Evolutionary conservation across 2,113 vertebrate genomes (phyloP).

Genomic region (Pagrus major): DNA sequence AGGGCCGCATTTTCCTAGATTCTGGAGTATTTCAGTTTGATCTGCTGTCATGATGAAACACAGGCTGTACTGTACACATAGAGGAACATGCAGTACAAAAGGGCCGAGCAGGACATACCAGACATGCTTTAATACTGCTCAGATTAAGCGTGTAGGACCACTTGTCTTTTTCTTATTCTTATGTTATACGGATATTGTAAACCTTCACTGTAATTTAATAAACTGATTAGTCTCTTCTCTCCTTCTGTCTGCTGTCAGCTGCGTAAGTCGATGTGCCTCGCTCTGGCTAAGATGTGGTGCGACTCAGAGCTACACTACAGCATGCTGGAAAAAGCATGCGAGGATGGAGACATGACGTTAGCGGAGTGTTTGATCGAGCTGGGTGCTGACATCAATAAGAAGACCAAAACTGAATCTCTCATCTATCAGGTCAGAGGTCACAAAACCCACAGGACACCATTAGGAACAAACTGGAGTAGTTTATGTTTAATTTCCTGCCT

Average conservation of each 20-base stretch:
- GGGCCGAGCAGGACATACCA: background rate
- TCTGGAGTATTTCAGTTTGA: background rate
- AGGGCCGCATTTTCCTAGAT: background rate
- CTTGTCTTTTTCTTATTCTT: background rate
- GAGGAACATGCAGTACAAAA: background rate
- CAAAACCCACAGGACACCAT: background rate
- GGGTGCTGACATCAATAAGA: constrained; percentile 91
- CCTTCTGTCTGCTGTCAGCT: constrained; percentile 79
- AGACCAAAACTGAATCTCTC: constrained; percentile 88
- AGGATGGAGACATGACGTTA: constrained; percentile 86
- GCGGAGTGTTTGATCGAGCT: constrained; percentile 92
- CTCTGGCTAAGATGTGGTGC: constrained; percentile 89
- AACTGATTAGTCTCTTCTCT: background rate
- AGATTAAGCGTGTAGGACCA: background rate
- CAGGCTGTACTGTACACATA: background rate
- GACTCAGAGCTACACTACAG: constrained; percentile 86
- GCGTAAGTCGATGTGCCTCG: constrained; percentile 88
- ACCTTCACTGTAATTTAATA: background rate
- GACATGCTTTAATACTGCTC: background rate
- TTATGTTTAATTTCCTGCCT: background rate
- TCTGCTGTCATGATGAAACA: background rate
- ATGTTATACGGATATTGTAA: background rate
- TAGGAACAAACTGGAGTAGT: no score
- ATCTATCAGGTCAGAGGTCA: constrained; percentile 89
- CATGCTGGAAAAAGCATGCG: constrained; percentile 93